Evolutionary conservation across 2,113 vertebrate genomes (phyloP).

Genomic region (Mirza zaza): DNA sequence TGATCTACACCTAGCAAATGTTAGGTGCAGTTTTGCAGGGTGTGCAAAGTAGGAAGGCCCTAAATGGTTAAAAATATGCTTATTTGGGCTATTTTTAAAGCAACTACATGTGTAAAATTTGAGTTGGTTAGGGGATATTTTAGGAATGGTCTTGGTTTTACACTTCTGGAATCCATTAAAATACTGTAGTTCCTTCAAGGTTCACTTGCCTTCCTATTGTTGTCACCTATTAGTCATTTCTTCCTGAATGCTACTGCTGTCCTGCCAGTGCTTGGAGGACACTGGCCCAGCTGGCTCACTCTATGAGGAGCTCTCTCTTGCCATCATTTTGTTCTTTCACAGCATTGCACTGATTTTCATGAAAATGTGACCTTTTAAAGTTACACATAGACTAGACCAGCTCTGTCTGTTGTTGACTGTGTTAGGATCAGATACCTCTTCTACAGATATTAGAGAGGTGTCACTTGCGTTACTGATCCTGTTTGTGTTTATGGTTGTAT

Average conservation of each 20-base stretch:
- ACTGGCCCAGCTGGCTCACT: background rate
- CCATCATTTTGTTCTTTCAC: background rate
- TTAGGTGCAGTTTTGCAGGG: too few relatives aligned
- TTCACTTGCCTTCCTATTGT: background rate
- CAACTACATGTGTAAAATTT: too few relatives aligned
- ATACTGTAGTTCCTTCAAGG: background rate
- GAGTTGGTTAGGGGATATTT: background rate
- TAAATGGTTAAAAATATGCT: too few relatives aligned
- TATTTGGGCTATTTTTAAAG: too few relatives aligned
- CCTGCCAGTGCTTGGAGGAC: background rate
- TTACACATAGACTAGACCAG: background rate
- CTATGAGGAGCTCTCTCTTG: background rate
- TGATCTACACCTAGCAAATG: too few relatives aligned
- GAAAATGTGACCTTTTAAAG: background rate
- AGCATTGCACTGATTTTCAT: background rate
- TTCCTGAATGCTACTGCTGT: background rate
- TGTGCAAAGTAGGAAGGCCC: too few relatives aligned
- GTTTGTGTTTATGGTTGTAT: background rate
- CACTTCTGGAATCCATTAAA: background rate
- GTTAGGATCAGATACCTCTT: background rate
- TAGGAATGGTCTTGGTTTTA: background rate
- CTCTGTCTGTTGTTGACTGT: background rate
- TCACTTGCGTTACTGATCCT: background rate
- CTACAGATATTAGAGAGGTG: background rate
- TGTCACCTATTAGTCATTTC: background rate